Conservation (phyloP, 2,797 vertebrate genomes). For the Luscinia luscinia region DNA sequence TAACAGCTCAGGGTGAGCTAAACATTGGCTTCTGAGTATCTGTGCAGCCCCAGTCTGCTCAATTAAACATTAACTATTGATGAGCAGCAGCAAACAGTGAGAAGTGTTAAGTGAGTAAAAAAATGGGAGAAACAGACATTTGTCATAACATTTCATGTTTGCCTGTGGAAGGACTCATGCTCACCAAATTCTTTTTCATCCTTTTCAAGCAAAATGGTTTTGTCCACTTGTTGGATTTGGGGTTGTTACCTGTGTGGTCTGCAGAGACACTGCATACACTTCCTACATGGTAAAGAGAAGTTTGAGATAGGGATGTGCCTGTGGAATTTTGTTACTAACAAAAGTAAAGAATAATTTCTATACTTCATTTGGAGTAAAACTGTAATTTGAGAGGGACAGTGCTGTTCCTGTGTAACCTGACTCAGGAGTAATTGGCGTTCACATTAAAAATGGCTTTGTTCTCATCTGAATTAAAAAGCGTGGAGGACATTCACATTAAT, state of each 20-base stretch:
- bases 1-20: background rate
- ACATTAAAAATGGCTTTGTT: background rate
- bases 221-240: background rate
- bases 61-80: background rate
- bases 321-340: background rate
- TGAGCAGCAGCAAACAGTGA: background rate
- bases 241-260: background rate
- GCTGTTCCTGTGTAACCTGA: background rate
- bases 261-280: background rate
- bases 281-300: background rate
- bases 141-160: background rate
- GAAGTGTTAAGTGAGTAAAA: background rate
- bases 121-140: background rate
- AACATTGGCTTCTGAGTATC: background rate
- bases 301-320: background rate
- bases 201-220: background rate
- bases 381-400: background rate
- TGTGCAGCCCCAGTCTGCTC: background rate
- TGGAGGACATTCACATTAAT: background rate
- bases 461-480: background rate
- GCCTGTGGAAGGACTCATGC: background rate
- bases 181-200: background rate
- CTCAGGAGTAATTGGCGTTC: background rate
- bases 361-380: background rate
- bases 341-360: background rate